These are phyloP conservation scores for Pelobates cultripes DNA, from an alignment of 2,797 vertebrate genomes.

Conservation along the genomic window DNA sequence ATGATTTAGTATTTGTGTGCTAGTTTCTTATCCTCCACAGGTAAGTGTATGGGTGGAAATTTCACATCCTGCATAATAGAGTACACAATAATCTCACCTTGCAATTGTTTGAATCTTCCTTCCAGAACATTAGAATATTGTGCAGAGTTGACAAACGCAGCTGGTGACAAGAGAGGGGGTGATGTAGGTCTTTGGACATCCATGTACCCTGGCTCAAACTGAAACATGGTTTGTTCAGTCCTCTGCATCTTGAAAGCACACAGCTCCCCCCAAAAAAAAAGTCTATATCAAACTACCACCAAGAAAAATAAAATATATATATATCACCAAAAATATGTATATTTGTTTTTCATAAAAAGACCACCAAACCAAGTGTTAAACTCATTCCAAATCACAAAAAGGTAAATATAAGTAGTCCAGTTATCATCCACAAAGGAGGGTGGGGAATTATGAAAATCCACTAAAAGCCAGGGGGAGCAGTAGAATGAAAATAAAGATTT, in stretches of 20 bases:
- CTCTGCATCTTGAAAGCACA: not conserved
- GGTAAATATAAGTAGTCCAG: not conserved
- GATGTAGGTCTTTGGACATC: conserved; percentile 74
- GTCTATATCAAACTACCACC: not conserved
- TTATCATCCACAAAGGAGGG: not conserved
- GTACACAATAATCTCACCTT: conserved; percentile 78
- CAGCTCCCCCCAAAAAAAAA: not conserved
- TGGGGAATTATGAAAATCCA: not conserved
- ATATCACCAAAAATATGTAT: not conserved
- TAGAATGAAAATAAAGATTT: too few species aligned
- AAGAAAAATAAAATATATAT: not conserved
- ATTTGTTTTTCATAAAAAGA: not conserved
- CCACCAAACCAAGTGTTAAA: not conserved
- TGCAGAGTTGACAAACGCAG: conserved; percentile 88
- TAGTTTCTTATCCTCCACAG: too few species aligned
- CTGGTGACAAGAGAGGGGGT: conserved; percentile 80
- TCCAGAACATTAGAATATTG: conserved; percentile 90
- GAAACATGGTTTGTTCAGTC: conserved; percentile 41
- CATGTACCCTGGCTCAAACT: conserved; percentile 62
- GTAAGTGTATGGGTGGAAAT: too few species aligned
- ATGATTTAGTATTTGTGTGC: too few species aligned
- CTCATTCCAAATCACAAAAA: not conserved
- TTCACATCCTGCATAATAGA: too few species aligned
- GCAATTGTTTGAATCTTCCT: conserved; percentile 91
- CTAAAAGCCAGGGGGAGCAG: too few species aligned